Evolutionary conservation across 2,113 vertebrate genomes (phyloP), one percentile per base, ranked within the genome.

Genomic region (Psephotus haematonotus): DNA sequence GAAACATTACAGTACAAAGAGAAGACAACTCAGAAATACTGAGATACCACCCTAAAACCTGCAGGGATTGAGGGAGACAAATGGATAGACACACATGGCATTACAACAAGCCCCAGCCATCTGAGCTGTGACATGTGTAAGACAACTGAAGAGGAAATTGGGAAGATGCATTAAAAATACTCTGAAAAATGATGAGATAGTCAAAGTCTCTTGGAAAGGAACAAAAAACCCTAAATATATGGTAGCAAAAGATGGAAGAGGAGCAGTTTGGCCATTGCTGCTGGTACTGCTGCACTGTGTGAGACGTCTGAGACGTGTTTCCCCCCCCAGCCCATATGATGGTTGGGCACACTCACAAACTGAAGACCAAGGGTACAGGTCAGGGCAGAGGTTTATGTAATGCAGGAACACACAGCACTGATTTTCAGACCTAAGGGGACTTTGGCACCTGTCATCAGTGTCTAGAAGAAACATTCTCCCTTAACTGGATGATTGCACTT

Each of bases 251-350:
- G 29, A 27, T 13, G 24, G 59, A 65, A 62, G 49, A 35, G 59
- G n/a, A 86, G 23, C 35, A 24, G 35, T 84, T 71, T 87, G 29
- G 44, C 41, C 52, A 4, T 14, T 60, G 67, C 75, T 82, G 65
- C 65, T 86, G 69, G 74, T 74, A 68, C 50, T 8, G 2, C 50
- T 68, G 57, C 1, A 3, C 59, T 1, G 0, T 37, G 53, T 12
- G 52, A 47, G 69, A 43, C 0, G 0, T n/a, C 22, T 0, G 0
- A 31, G 69, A 60, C 1, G 1, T 19, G n/a, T 43, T 80, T 59
- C 16, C 33, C 16, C 20, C n/a, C 31, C 17, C 50, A 71, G 55
- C 35, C 44, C 0, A 0, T 11, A 22, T 5, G 62, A 31, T 55
- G n/a, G 62, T 71, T 3, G 2, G 65, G 18, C 46, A 18, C 37